Conservation (phyloP, 2,797 vertebrate genomes). For the Tapirus indicus region DNA sequence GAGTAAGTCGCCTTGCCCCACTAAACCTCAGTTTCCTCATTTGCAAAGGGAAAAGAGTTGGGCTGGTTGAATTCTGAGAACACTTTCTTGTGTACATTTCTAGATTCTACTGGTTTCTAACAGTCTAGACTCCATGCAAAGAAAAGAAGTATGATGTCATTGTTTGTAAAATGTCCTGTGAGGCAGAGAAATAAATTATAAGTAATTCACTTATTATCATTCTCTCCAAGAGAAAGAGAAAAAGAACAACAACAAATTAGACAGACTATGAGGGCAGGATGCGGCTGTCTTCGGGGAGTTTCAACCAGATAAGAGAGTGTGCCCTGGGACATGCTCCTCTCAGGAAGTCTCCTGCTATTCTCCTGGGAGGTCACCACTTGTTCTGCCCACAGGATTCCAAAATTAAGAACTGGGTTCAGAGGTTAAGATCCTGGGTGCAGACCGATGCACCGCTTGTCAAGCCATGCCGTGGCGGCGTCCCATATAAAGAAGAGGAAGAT, state of each 20-base stretch:
- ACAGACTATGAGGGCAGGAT: neutral
- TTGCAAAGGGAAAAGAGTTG: neutral
- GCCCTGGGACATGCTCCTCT: neutral
- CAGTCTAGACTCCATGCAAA: neutral
- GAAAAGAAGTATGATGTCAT: neutral
- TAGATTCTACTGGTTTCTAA: neutral
- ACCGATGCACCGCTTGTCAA: too few species aligned
- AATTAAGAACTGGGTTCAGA: neutral
- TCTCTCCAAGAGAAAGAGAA: neutral
- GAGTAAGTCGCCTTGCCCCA: neutral
- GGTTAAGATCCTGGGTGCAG: too few species aligned
- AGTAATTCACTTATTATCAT: neutral
- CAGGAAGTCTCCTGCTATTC: neutral
- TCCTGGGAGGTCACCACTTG: neutral
- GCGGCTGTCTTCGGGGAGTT: neutral
- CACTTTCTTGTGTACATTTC: neutral
- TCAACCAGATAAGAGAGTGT: neutral
- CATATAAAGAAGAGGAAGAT: too few species aligned
- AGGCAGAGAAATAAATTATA: constrained; percentile 11
- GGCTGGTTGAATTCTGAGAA: neutral
- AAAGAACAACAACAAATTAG: neutral
- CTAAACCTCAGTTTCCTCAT: neutral
- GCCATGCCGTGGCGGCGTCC: too few species aligned
- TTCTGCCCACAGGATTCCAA: neutral
- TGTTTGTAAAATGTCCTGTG: neutral